phyloP scores from a whole-genome alignment of 2,113 vertebrate species.

The Tupaia chinensis region DNA sequence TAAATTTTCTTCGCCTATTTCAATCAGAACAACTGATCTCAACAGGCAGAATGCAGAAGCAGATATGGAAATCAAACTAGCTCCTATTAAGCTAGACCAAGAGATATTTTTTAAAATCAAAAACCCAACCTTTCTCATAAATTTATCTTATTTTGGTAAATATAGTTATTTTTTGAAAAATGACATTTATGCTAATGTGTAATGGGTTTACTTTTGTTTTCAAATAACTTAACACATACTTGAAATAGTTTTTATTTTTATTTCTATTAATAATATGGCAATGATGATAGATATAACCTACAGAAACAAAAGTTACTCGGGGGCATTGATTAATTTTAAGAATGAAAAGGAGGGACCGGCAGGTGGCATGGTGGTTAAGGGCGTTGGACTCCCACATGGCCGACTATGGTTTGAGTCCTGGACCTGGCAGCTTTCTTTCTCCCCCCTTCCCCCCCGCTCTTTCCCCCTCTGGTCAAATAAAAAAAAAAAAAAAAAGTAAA shows the following conservation, averaged over 20 bases:
- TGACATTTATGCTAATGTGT: neutral
- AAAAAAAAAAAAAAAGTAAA: no score
- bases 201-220: constrained; percentile 8
- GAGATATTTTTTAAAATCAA: neutral
- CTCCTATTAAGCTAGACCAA: neutral
- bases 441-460: no score
- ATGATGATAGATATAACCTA: neutral
- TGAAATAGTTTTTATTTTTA: constrained; percentile 50
- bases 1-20: constrained; percentile 25
- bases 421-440: no score
- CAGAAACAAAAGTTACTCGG: neutral
- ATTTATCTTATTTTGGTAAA: constrained; percentile 48
- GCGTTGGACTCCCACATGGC: no score
- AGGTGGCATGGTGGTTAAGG: no score
- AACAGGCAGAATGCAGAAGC: neutral
- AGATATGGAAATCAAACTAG: neutral
- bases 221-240: neutral
- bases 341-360: no score
- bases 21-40: constrained; percentile 30
- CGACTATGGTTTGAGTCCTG: no score
- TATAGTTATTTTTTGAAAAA: constrained; percentile 30
- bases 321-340: neutral
- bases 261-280: neutral
- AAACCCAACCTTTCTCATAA: neutral
- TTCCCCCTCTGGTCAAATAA: no score